Evolutionary conservation across 2,113 vertebrate genomes (phyloP).

Genomic region (Odontophorus gujanensis): DNA sequence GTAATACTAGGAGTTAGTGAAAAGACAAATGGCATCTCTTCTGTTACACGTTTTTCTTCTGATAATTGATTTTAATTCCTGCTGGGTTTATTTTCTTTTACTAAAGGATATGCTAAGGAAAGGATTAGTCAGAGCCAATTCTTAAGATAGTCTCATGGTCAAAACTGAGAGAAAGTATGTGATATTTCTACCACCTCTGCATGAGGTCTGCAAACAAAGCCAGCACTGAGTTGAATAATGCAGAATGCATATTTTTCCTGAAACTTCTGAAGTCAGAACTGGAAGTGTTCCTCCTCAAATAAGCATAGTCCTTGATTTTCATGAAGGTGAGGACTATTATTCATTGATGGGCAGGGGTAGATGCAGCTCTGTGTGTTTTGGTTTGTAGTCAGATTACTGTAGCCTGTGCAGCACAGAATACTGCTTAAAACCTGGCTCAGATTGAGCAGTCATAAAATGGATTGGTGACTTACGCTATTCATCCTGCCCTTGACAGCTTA

Average conservation of each 20-base stretch:
- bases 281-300: neutral
- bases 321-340: neutral
- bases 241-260: neutral
- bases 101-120: neutral
- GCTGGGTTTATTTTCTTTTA: slow-evolving; percentile 39
- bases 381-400: neutral
- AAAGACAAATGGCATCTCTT: slow-evolving; percentile 15
- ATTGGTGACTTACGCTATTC: slow-evolving; percentile 59
- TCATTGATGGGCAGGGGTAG: neutral
- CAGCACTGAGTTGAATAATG: neutral
- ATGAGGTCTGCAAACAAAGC: neutral
- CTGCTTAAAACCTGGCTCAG: slow-evolving; percentile 43
- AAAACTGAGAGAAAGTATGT: neutral
- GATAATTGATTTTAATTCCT: slow-evolving; percentile 28
- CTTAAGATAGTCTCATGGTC: neutral
- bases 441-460: slow-evolving; percentile 67
- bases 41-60: slow-evolving; percentile 13
- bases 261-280: neutral
- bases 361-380: neutral
- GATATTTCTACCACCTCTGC: neutral
- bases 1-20: neutral
- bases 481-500: slow-evolving; percentile 36
- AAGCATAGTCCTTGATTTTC: neutral
- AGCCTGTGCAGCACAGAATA: neutral
- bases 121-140: slow-evolving; percentile 28